Conservation (phyloP, 2,888 invertebrate genomes). For the Epirrita christyi region DNA sequence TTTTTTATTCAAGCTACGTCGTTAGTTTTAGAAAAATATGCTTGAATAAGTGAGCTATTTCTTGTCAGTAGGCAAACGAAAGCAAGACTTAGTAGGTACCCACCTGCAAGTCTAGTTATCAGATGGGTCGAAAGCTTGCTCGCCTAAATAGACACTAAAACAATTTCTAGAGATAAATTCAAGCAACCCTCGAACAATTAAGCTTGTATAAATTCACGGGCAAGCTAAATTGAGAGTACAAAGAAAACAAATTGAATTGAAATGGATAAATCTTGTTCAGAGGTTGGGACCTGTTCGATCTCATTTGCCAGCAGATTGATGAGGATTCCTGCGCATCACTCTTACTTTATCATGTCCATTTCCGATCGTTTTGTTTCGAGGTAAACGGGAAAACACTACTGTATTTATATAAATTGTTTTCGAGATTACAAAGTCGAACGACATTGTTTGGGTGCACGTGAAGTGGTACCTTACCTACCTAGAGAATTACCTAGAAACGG, state of each 20-base stretch:
- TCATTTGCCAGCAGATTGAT: constrained; percentile 27
- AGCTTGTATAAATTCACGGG: constrained; percentile 9
- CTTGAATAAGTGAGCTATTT: not conserved
- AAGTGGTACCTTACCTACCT: not conserved
- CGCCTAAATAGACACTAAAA: constrained; percentile 4
- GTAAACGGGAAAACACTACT: constrained; percentile 4
- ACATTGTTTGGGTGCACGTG: not conserved
- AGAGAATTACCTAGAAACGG: not conserved
- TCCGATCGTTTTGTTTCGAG: constrained; percentile 12
- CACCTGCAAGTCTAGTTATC: not conserved
- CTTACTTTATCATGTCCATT: constrained; percentile 12
- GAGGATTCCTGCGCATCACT: constrained; percentile 18
- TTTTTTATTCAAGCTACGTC: not conserved
- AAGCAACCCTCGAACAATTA: constrained; percentile 16
- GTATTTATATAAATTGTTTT: not conserved
- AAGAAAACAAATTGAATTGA: constrained; percentile 9
- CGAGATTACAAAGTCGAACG: not conserved
- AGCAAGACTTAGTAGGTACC: not conserved
- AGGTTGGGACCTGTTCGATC: constrained; percentile 27
- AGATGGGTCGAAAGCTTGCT: not conserved
- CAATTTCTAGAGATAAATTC: constrained; percentile 10
- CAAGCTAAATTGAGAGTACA: constrained; percentile 16
- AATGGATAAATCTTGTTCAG: constrained; percentile 34
- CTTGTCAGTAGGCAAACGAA: not conserved
- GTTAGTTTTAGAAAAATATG: not conserved